A percentile compares a stretch with the other conserved stretches of the same genome.
phyloP scores from a whole-genome alignment of 2,797 vertebrate genomes.

The Lacerta bilineata region DNA sequence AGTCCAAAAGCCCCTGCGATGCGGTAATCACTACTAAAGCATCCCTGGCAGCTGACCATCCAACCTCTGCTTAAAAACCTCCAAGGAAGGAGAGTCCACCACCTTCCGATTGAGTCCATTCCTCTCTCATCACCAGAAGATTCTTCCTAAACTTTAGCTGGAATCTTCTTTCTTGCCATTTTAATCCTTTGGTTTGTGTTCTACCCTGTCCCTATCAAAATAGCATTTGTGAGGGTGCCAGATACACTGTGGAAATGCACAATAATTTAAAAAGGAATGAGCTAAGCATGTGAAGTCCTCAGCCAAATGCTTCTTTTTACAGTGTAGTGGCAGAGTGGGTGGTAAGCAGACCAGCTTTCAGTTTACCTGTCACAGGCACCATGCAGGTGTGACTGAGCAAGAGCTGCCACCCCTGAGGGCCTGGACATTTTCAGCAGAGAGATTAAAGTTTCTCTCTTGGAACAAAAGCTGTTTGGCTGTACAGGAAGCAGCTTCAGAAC shows the following conservation, averaged over 20 bases:
- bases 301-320: not conserved
- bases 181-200: no score
- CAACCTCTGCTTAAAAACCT: no score
- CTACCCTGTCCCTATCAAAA: not conserved
- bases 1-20: no score
- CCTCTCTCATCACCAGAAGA: no score
- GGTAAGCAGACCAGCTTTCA: not conserved
- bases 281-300: not conserved
- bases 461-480: not conserved
- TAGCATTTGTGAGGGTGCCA: not conserved
- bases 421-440: not conserved
- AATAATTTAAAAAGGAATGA: not conserved
- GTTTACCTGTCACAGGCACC: not conserved
- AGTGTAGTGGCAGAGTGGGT: not conserved
- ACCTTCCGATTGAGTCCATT: no score
- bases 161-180: not conserved
- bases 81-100: no score
- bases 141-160: not conserved
- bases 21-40: no score
- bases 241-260: not conserved
- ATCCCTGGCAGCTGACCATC: no score
- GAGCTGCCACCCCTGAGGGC: not conserved
- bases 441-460: not conserved
- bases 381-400: not conserved
- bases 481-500: conserved; percentile 2